Conservation (phyloP, 2,888 invertebrate species). For the Calameuta filiformis region DNA sequence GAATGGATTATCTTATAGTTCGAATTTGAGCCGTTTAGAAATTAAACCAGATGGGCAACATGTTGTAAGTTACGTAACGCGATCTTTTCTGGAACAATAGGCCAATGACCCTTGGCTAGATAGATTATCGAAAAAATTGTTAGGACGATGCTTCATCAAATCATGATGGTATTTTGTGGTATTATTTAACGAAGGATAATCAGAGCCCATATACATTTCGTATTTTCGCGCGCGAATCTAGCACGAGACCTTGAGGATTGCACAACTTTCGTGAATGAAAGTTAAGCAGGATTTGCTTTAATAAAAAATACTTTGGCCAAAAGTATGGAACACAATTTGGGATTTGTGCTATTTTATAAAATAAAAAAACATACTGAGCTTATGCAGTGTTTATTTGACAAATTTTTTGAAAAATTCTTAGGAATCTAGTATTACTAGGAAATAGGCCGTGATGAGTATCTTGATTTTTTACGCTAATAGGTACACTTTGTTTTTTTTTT, state of each 20-base stretch:
- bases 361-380: background rate
- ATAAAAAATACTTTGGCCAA: background rate
- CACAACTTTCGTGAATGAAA: background rate
- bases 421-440: background rate
- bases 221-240: slow-evolving; percentile 6
- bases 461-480: background rate
- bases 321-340: background rate
- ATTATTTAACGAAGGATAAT: background rate
- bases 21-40: too few species aligned
- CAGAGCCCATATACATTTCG: background rate
- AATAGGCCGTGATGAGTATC: background rate
- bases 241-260: slow-evolving; percentile 3
- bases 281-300: background rate
- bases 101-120: too few species aligned
- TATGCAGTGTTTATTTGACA: background rate
- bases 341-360: background rate
- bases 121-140: too few species aligned
- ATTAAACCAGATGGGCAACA: too few species aligned
- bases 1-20: too few species aligned
- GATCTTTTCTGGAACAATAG: too few species aligned
- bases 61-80: too few species aligned
- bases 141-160: background rate
- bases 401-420: background rate
- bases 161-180: background rate
- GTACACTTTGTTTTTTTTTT: background rate